Conservation (phyloP, 1,140 invertebrate species). For the Macrobrachium nipponense region DNA sequence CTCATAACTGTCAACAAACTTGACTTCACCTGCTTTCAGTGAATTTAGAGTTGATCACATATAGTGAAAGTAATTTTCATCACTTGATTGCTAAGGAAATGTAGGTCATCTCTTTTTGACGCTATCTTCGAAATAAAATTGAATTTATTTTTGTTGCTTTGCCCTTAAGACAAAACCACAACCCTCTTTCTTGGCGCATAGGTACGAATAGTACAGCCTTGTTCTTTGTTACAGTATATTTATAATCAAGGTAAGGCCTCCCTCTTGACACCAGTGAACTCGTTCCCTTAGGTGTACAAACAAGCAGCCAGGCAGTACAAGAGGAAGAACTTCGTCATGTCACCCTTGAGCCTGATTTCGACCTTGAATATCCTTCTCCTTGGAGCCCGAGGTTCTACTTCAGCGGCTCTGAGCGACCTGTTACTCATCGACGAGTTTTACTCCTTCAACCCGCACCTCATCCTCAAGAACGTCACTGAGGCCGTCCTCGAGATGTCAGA, state of each 20-base stretch:
- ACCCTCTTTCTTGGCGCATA: no score
- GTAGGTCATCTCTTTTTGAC: no score
- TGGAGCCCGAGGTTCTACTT: slow-evolving; percentile 23
- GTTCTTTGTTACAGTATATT: no score
- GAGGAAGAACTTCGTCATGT: slow-evolving; percentile 51
- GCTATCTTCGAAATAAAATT: no score
- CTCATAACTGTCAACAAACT: no score
- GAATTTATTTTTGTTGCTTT: no score
- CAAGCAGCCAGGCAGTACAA: slow-evolving; percentile 36
- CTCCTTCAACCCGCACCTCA: slow-evolving; percentile 54
- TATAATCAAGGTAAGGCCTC: background rate
- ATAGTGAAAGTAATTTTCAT: no score
- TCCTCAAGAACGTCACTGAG: slow-evolving; percentile 49
- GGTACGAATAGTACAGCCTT: no score
- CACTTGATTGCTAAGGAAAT: no score
- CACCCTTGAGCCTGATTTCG: slow-evolving; percentile 40
- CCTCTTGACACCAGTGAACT: background rate
- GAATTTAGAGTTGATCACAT: no score
- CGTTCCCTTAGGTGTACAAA: slow-evolving; percentile 37
- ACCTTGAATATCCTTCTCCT: slow-evolving; percentile 45
- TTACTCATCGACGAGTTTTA: slow-evolving; percentile 42
- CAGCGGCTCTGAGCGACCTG: slow-evolving; percentile 33
- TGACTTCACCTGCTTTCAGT: no score
- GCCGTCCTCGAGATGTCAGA: slow-evolving; percentile 14
- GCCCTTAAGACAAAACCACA: no score